Base-by-base conservation (phyloP, 2,113 vertebrate genomes). In the Xyrauchen texanus region DNA sequence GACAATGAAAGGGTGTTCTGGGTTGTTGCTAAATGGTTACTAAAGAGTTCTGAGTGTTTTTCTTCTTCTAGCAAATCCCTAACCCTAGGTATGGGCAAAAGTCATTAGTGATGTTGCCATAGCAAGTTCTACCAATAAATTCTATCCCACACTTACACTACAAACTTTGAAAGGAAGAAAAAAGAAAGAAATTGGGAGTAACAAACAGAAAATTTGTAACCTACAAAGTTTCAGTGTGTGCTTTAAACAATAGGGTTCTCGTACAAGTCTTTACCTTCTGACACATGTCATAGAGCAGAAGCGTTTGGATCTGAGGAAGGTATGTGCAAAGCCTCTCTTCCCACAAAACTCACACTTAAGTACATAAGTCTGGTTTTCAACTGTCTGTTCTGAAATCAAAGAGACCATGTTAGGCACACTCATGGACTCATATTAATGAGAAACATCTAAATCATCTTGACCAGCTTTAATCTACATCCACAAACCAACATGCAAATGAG, bases 271-370 rank as follows among this genome's bases (percentile, higher is more conserved):
- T 52, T 84, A 92, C 96, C 96, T 95, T 91, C 95, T 94, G 87
- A 94, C 95, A 88, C 96, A 98, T 11, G 94, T 94, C 85, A 95
- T 95, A 76, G 96, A 96, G 88, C 96, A 98, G 93, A 98, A 98
- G 75, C 95, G 93, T 86, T 95, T 97, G 81, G 96, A 98, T 64
- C 95, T 89, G 46, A 96, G 91, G 88, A 97, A 98, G 7, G 95
- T 95, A 88, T 91, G 90, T 76, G 95, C 86, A 81, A 95, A 96
- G 62, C 94, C 95, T 91, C 92, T 95, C 91, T 95, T 95, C 0
- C 96, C 95, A 89, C 96, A 98, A 86, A 95, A 96, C 91, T 98
- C 95, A 87, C 96, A 98, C 89, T 96, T 93, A 78, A 97, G 91
- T 80, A 96, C 88, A 45, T 93, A 93, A 72, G 81, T 88, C 82